Evolutionary conservation across 2,113 vertebrate species (phyloP), one percentile per base, ranked within the genome.

Genomic region (Cyphomyrus discorhynchus): DNA sequence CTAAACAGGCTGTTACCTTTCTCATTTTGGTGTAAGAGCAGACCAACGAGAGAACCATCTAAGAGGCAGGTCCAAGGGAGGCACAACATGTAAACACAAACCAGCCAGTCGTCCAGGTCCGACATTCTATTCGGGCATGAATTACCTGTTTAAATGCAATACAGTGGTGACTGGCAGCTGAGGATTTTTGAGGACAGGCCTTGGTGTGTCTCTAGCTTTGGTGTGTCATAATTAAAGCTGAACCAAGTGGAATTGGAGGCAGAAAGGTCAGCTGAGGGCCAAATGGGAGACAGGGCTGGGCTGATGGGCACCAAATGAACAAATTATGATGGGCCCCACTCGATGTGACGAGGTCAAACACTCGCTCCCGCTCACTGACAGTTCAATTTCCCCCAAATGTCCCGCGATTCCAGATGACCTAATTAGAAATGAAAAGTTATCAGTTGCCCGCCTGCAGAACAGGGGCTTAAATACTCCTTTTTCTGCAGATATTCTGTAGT

Each of bases 401-500:
- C 97, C 97, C 96, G 96, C 93, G 95, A 96, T 97, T 98, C 97
- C 96, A 96, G 96, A 97, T 97, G 96, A 97, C 96, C 97, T 98
- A 98, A 97, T 97, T 97, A 97, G 97, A 97, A 98, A 97, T 97
- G 97, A 98, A 98, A 97, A 97, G 96, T 98, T 97, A 97, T 97
- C 96, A 97, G 97, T 96, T 96, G 95, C 95, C 95, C 95, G 95
- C 94, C 91, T 90, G 92, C 93, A 95, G 96, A 97, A 96, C 94
- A 94, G 94, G 92, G 91, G 95, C 95, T 95, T 96, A 96, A 96
- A 96, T 96, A 96, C 95, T 52, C 27, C 49, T 93, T 94, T 95
- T 97, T 97, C 95, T 95, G 94, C 92, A 92, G 2, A 95, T 95
- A 95, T 96, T 94, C 96, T 96, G 96, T 97, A 96, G 95, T 97